Evolutionary conservation across 2,888 invertebrate genomes (phyloP).

Genomic region (Synanthedon myopaeformis): DNA sequence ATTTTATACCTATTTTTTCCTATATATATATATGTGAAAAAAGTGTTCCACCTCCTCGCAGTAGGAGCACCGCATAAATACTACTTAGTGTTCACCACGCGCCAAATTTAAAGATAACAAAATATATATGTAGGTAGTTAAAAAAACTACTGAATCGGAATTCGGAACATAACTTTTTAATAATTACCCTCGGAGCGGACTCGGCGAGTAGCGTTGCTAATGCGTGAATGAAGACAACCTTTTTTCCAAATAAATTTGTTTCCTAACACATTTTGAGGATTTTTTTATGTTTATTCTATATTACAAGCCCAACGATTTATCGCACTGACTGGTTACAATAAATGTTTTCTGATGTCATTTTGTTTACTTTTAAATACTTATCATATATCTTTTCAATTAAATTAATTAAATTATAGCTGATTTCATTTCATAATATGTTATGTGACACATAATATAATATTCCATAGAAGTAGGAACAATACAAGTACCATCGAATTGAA

Average conservation of each 20-base stretch:
- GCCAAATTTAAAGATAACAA: constrained; percentile 48
- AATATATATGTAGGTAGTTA: constrained; percentile 18
- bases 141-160: constrained; percentile 19
- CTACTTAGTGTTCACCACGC: constrained; percentile 59
- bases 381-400: no score
- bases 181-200: constrained; percentile 43
- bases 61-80: constrained; percentile 66
- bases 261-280: constrained; percentile 58
- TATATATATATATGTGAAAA: no score
- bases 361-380: no score
- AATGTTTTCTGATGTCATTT: no score
- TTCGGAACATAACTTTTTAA: constrained; percentile 50
- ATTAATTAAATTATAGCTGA: no score
- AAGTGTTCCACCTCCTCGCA: constrained; percentile 32
- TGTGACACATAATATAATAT: no score
- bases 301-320: no score
- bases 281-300: constrained; percentile 31
- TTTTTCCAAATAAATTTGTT: constrained; percentile 59
- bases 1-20: no score
- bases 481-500: no score
- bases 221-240: constrained; percentile 53
- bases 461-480: no score
- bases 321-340: no score
- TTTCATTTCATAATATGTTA: no score
- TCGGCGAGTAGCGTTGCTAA: constrained; percentile 62